phyloP scores from a whole-genome alignment of 2,888 invertebrate genomes.

The Hydriomena furcata region DNA sequence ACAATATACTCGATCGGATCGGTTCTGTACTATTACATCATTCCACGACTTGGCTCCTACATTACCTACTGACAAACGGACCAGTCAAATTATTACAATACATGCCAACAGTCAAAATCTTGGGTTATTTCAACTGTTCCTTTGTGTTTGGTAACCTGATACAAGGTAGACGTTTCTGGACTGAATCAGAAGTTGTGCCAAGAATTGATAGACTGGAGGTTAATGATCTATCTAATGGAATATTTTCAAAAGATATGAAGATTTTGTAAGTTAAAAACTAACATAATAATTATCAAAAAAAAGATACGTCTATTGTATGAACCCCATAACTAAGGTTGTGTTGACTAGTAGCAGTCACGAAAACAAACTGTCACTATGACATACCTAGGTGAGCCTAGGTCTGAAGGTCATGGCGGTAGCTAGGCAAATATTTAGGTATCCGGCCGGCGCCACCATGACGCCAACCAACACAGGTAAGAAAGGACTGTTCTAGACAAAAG shows the following conservation, averaged over 20 bases:
- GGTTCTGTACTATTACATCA: constrained; percentile 34
- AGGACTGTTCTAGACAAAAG: constrained; percentile 1
- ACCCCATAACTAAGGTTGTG: no score
- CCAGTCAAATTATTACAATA: constrained; percentile 31
- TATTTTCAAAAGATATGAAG: constrained; percentile 21
- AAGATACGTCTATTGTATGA: no score
- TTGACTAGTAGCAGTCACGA: background rate
- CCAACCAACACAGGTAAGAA: no score
- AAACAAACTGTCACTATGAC: constrained; percentile 2
- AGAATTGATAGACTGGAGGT: constrained; percentile 26
- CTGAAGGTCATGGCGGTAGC: constrained; percentile 18
- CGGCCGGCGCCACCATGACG: constrained; percentile 20
- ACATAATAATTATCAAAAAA: no score
- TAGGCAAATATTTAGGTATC: constrained; percentile 19
- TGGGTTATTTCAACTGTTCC: constrained; percentile 30
- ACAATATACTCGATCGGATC: constrained; percentile 9
- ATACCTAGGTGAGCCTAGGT: constrained; percentile 14
- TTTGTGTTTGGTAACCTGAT: constrained; percentile 35
- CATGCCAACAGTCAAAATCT: constrained; percentile 36
- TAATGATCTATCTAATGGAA: constrained; percentile 27
- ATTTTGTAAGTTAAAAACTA: no score
- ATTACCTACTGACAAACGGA: constrained; percentile 24
- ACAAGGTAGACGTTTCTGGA: constrained; percentile 21
- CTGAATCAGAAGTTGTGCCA: constrained; percentile 24
- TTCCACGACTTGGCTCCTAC: constrained; percentile 33